A percentile compares a stretch with the other conserved stretches of the same genome.
phyloP scores from a whole-genome alignment of 2,888 invertebrate genomes.

The Asteroscopus sphinx region DNA sequence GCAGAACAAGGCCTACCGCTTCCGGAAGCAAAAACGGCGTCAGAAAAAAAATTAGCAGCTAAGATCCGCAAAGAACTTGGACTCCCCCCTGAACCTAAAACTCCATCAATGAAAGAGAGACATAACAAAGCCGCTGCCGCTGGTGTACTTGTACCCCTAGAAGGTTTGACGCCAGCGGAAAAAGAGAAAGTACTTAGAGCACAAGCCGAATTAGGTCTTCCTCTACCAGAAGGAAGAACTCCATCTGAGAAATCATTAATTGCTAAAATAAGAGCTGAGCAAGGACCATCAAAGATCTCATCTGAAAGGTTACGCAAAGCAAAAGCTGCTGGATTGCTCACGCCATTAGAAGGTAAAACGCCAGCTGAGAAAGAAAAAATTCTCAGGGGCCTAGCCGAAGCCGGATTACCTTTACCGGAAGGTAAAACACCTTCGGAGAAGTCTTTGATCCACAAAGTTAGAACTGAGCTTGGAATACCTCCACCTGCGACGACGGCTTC shows the following conservation, averaged over 20 bases:
- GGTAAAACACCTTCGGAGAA: too few relatives aligned
- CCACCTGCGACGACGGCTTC: conserved; percentile 60
- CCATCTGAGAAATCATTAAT: conserved; percentile 15
- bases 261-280: too few relatives aligned
- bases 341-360: conserved; percentile 9
- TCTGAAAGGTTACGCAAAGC: conserved; percentile 9
- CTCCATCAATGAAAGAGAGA: conserved; percentile 48
- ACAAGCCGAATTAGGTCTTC: conserved; percentile 38
- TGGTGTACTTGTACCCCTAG: conserved; percentile 52
- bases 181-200: conserved; percentile 52
- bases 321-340: conserved; percentile 7
- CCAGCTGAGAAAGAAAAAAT: conserved; percentile 16
- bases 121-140: conserved; percentile 53
- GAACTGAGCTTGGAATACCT: conserved; percentile 57
- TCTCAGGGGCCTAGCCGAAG: conserved; percentile 31
- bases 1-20: conserved; percentile 9
- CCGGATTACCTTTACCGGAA: conserved; percentile 57
- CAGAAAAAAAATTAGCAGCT: conserved; percentile 34
- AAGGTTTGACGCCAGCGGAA: conserved; percentile 47
- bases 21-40: conserved; percentile 13
- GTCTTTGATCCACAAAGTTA: too few relatives aligned
- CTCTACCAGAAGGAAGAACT: conserved; percentile 12
- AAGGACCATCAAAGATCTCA: conserved; percentile 1
- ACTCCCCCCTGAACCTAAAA: conserved; percentile 60
- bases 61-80: conserved; percentile 62